These are phyloP conservation scores for Platysternon megacephalum DNA, from an alignment of 2,113 vertebrate genomes.

Conservation along the genomic window DNA sequence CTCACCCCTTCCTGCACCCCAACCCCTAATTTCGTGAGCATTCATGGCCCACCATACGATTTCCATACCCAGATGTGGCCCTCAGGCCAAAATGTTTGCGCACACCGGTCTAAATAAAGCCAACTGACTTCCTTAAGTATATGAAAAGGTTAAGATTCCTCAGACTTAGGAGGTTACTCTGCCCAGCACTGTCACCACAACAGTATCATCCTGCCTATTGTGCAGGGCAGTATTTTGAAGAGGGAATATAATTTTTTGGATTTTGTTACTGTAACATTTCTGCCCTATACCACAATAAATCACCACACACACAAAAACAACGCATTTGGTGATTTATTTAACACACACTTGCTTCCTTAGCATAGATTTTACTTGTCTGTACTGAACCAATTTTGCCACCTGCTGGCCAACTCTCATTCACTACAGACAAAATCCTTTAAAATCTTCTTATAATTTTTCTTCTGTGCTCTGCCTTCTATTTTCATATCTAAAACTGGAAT, in stretches of 20 bases:
- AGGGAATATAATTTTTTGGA: no score
- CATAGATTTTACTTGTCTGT: rapidly evolving
- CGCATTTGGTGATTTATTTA: background rate
- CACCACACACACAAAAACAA: background rate
- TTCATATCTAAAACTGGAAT: background rate
- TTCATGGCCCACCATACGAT: no score
- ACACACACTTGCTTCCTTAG: background rate
- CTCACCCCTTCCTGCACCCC: no score
- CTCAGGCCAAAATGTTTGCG: no score
- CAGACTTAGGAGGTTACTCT: background rate
- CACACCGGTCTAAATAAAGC: background rate
- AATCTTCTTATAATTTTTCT: background rate
- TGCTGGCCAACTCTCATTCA: background rate
- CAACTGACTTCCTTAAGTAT: background rate
- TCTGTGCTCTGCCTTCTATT: background rate
- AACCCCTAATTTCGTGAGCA: no score
- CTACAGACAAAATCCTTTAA: rapidly evolving
- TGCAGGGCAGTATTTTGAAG: background rate
- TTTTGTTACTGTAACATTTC: rapidly evolving
- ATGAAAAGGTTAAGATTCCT: background rate
- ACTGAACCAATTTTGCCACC: slow-evolving; percentile 19
- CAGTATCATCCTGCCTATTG: rapidly evolving
- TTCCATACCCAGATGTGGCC: no score
- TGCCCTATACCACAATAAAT: rapidly evolving
- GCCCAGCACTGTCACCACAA: background rate